Conservation (phyloP, 2,888 invertebrate species). For the Frankliniella intonsa region DNA sequence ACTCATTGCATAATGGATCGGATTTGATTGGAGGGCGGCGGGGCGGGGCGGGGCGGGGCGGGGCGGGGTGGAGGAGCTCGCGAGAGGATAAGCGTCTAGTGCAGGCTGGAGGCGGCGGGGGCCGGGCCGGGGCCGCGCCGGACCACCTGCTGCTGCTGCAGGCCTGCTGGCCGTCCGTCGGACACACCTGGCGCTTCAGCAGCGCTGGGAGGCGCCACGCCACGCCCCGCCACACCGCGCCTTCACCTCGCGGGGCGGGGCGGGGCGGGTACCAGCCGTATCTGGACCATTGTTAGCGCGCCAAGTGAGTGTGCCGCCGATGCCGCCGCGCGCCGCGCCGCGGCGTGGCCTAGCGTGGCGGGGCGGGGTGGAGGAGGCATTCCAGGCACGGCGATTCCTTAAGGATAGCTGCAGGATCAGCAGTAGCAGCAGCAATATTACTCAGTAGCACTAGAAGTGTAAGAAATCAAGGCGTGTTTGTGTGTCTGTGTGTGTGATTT, state of each 20-base stretch:
- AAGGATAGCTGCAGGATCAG: too few species aligned
- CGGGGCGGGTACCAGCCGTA: not conserved
- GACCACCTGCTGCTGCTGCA: not conserved
- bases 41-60: too few species aligned
- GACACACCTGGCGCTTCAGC: not conserved
- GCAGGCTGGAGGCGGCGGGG: slow-evolving; percentile 32
- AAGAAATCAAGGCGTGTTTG: too few species aligned
- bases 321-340: not conserved
- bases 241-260: not conserved
- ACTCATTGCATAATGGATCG: not conserved
- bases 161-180: too few species aligned
- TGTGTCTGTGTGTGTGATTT: too few species aligned
- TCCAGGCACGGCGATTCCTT: too few species aligned
- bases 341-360: not conserved
- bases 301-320: not conserved
- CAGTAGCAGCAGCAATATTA: too few species aligned
- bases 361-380: too few species aligned
- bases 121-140: not conserved
- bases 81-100: slow-evolving; percentile 10
- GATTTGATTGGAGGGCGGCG: slow-evolving; percentile 30
- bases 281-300: slow-evolving; percentile 4
- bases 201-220: not conserved
- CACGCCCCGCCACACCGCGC: not conserved
- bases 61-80: not conserved
- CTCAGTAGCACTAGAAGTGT: too few species aligned